Evolutionary conservation across 1,140 invertebrate genomes (phyloP).

Genomic region (Metaphire vulgaris): DNA sequence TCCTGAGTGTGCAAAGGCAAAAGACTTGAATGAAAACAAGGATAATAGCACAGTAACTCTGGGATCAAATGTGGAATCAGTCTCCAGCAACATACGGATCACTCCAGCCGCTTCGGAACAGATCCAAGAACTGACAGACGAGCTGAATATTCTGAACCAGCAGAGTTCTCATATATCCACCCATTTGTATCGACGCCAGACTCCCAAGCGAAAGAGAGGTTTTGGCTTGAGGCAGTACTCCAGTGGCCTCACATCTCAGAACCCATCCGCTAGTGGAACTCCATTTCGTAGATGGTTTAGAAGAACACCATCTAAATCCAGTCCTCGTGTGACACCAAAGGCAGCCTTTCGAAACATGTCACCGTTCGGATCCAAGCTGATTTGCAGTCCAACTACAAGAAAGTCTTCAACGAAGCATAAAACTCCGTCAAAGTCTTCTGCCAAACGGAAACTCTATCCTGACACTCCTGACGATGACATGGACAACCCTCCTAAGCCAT

Average conservation of each 20-base stretch:
- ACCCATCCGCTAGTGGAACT: background rate
- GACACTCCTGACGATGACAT: too few relatives aligned
- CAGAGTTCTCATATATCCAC: background rate
- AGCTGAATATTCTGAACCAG: background rate
- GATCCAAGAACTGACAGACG: background rate
- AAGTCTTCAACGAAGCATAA: background rate
- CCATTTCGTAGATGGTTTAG: background rate
- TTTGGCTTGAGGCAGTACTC: background rate
- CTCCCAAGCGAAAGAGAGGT: background rate
- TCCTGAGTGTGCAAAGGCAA: too few relatives aligned
- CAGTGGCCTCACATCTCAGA: background rate
- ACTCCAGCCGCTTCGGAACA: background rate
- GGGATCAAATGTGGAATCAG: too few relatives aligned
- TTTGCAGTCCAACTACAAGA: background rate
- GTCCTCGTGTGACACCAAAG: background rate
- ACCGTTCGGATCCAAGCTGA: background rate
- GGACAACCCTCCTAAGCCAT: too few relatives aligned
- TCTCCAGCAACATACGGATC: too few relatives aligned
- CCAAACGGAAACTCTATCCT: background rate
- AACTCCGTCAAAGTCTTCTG: background rate
- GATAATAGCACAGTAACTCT: too few relatives aligned
- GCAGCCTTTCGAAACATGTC: background rate
- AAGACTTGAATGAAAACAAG: too few relatives aligned
- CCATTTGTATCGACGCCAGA: background rate
- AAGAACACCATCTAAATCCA: background rate